Base-by-base conservation (phyloP, 1,140 invertebrate species). In the Onthophagus taurus region DNA sequence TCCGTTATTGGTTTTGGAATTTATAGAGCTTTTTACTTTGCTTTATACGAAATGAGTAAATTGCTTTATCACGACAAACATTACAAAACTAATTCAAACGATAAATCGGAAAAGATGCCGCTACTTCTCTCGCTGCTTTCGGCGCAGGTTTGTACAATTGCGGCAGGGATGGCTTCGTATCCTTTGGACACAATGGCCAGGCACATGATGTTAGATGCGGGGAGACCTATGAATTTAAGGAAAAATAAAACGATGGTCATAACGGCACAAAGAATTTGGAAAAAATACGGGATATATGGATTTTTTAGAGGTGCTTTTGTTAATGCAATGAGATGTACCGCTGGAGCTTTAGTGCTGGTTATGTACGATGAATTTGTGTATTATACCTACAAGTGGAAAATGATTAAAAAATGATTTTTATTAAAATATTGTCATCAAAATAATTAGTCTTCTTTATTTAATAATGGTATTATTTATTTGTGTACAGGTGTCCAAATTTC, bases 311-410 rank as follows among this genome's bases (percentile, higher is more conserved):
- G 45, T 12, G 13, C 23, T 17, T 16, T 33, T 7, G 26, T 29
- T 9, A 47, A 47, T 14, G 30, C 19, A 5, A n/a, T 47, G 5
- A 7, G 38, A 16, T 33, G 37, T 16, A 34, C 29, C 1, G 29
- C 35, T 35, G 21, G 37, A 31, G 37, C 45, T 13, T 20, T 47
- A 30, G 33, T 47, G 16, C 26, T 47, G 26, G 45, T 47, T 3
- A 29, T 42, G 26, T 47, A 47, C 21, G 45, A 47, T 23, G 45
- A 47, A 43, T 29, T 47, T 17, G 13, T 47, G 16, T 33, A 47
- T 37, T 31, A 33, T 42, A 24, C 37, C n/a, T n/a, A n/a, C n/a
- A n/a, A n/a, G n/a, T n/a, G n/a, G n/a, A n/a, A n/a, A n/a, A n/a
- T n/a, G n/a, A n/a, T n/a, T n/a, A n/a, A n/a, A n/a, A n/a, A n/a